Percentiles rank a stretch among this genome's conserved stretches.
phyloP scores from a whole-genome alignment of 2,113 vertebrate species.

The Ictalurus furcatus region DNA sequence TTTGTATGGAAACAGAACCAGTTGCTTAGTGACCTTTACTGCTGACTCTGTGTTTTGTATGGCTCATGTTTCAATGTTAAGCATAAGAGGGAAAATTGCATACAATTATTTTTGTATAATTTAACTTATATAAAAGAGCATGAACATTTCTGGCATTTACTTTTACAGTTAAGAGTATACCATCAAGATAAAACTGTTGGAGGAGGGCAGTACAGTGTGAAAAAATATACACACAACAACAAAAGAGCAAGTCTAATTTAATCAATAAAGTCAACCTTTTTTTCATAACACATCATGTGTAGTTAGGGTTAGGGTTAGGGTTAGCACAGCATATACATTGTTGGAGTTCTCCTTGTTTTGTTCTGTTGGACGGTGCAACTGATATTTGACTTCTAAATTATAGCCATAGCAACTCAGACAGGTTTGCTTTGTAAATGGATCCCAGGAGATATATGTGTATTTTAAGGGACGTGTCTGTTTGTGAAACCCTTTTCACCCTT shows the following conservation, averaged over 20 bases:
- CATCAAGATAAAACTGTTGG: background rate
- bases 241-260: background rate
- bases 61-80: background rate
- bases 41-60: background rate
- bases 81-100: background rate
- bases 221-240: background rate
- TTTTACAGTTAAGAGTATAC: background rate
- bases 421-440: background rate
- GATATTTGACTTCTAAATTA: slow-evolving; percentile 7
- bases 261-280: background rate
- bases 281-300: background rate
- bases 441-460: background rate
- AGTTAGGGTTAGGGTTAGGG: no score
- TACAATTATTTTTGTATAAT: no score
- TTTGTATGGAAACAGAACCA: no score
- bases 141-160: no score
- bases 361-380: background rate
- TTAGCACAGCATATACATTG: background rate
- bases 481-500: background rate
- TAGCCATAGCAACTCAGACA: no score
- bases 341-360: background rate
- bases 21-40: no score
- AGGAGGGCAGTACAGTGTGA: background rate
- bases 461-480: background rate
- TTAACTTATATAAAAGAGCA: background rate